phyloP scores from a whole-genome alignment of 2,113 vertebrate genomes.

The Planiliza haematocheilus region DNA sequence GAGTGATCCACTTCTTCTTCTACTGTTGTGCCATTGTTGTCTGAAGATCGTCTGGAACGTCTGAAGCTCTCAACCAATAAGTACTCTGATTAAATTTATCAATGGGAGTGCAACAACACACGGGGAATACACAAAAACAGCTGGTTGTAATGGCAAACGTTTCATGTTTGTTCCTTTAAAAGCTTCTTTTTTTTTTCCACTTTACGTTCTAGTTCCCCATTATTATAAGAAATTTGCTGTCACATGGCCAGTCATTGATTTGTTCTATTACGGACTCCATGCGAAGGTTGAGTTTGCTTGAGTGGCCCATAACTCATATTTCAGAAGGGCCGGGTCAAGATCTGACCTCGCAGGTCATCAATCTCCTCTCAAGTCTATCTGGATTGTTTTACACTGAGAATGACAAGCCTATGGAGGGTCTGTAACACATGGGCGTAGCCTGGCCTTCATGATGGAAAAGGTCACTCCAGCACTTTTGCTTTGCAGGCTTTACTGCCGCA shows the following conservation, averaged over 20 bases:
- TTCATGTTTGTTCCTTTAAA: not conserved
- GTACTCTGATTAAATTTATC: constrained; percentile 47
- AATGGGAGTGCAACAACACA: constrained; percentile 1
- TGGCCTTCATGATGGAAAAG: constrained; percentile 4
- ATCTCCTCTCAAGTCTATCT: constrained; percentile 45
- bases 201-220: no score
- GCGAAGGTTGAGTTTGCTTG: not conserved
- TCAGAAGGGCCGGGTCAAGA: constrained; percentile 25
- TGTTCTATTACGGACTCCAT: not conserved
- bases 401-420: not conserved
- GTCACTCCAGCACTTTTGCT: constrained; percentile 20
- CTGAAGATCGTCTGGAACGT: constrained; percentile 15
- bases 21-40: constrained; percentile 28
- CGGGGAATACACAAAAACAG: no score
- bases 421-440: constrained; percentile 43
- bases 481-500: not conserved
- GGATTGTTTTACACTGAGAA: constrained; percentile 54
- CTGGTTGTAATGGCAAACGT: no score
- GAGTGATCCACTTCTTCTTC: constrained; percentile 57
- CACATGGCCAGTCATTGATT: not conserved
- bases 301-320: not conserved
- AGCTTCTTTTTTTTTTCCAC: no score
- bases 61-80: constrained; percentile 58
- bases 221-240: no score
- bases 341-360: constrained; percentile 28